Evolutionary conservation across 2,888 invertebrate species (phyloP).

Genomic region (Coenonympha glycerion): DNA sequence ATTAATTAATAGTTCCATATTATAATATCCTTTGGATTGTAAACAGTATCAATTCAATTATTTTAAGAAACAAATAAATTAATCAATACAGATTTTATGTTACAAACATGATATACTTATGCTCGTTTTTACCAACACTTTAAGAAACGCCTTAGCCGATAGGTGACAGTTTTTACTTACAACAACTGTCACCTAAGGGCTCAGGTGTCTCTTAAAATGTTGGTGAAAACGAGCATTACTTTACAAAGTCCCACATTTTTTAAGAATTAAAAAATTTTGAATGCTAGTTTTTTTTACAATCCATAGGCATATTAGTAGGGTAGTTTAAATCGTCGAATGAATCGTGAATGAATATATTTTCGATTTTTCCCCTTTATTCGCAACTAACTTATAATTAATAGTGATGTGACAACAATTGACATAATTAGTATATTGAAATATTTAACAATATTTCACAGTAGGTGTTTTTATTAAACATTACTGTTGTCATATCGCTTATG

Average conservation of each 20-base stretch:
- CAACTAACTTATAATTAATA: slow-evolving; percentile 11
- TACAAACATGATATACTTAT: not conserved
- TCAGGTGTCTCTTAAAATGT: no score
- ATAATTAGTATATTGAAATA: not conserved
- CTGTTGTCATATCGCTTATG: slow-evolving; percentile 11
- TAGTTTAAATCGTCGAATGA: not conserved
- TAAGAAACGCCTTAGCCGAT: no score
- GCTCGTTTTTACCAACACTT: no score
- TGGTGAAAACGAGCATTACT: no score
- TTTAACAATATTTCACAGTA: no score
- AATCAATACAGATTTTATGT: no score
- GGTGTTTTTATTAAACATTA: no score
- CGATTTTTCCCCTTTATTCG: slow-evolving; percentile 5
- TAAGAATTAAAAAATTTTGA: no score
- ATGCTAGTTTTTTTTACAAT: slow-evolving; percentile 8
- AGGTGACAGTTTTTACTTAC: no score
- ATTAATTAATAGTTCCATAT: slow-evolving; percentile 2
- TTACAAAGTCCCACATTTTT: not conserved
- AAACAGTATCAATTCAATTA: not conserved
- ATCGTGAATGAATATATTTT: slow-evolving; percentile 13
- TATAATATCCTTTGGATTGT: slow-evolving; percentile 13
- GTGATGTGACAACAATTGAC: slow-evolving; percentile 12
- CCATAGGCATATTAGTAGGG: slow-evolving; percentile 4
- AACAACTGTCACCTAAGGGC: no score
- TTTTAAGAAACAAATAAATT: no score